Evolutionary conservation across 2,888 invertebrate genomes (phyloP).

Genomic region (Eupithecia subumbrata): DNA sequence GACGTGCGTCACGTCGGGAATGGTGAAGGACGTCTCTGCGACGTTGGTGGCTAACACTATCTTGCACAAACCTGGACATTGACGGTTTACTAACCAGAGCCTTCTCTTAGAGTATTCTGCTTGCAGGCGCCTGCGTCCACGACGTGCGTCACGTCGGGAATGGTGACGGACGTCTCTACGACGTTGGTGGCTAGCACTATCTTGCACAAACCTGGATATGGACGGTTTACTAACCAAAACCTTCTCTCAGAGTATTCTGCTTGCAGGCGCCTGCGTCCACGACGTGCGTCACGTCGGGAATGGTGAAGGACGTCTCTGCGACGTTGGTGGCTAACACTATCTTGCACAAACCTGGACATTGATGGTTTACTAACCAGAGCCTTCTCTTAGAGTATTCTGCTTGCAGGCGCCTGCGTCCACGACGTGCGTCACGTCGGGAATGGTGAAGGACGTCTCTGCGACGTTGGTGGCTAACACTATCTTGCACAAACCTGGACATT

Average conservation of each 20-base stretch:
- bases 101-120: constrained; percentile 80
- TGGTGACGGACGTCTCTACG: constrained; percentile 89
- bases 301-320: constrained; percentile 89
- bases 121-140: constrained; percentile 86
- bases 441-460: constrained; percentile 89
- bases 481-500: constrained; percentile 63
- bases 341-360: constrained; percentile 63
- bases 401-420: constrained; percentile 86
- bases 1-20: constrained; percentile 88
- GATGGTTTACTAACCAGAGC: constrained; percentile 59
- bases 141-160: constrained; percentile 88
- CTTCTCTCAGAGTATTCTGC: constrained; percentile 80
- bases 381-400: constrained; percentile 80
- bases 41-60: neutral
- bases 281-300: constrained; percentile 87
- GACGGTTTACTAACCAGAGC: constrained; percentile 60
- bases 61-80: too few relatives aligned
- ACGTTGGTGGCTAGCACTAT: constrained; percentile 83
- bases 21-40: constrained; percentile 90
- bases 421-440: constrained; percentile 87
- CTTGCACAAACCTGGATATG: constrained; percentile 63
- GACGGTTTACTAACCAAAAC: constrained; percentile 59
- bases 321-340: constrained; percentile 88
- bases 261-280: constrained; percentile 86
- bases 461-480: constrained; percentile 89